Base-by-base conservation (phyloP, 2,113 vertebrate genomes). In the Prietella phreatophila region DNA sequence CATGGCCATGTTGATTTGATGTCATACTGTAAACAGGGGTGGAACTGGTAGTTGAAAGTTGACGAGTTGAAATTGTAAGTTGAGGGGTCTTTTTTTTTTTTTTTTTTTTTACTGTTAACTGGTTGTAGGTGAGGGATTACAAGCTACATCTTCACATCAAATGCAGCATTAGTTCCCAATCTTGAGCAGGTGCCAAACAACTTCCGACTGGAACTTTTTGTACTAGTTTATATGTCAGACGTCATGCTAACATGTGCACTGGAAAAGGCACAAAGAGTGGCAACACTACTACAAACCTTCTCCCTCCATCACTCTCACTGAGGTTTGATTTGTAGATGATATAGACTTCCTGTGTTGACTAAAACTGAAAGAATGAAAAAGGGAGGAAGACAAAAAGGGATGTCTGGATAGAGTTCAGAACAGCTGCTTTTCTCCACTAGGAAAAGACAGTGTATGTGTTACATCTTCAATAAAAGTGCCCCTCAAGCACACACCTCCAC, bases 321-420 rank as follows among this genome's bases (percentile, higher is more conserved):
- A 92, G 94, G 95, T 95, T 95, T 93, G 94, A 95, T 82, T 42
- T 56, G 67, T 9, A 50, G 27, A 94, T 96, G 95, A 97, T 96
- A 95, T 96, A 96, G 96, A 95, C 95, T 96, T 96, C 96, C 96
- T 96, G 96, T 96, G 97, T 95, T 96, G 96, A 90, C 93, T 94
- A 91, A 56, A 53, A 91, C 94, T 94, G 91, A 53, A 47, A 63
- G 61, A 81, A 58, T 39, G 30, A 61, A 42, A 25, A 50, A 55
- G 5, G 60, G 61, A 69, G 67, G 55, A 88, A 89, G 86, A 82
- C 60, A 47, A 53, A 80, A 47, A 56, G 55, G 75, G 89, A 87
- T 90, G 88, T 8, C 87, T 95, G 95, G 95, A 96, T 95, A 95
- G 95, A 95, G 95, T 95, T 96, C 94, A 94, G 95, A 95, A 95